A percentile compares a stretch with the other conserved stretches of the same genome.
Evolutionary conservation across 2,888 invertebrate genomes (phyloP).

Genomic region (Eristalinus aeneus): DNA sequence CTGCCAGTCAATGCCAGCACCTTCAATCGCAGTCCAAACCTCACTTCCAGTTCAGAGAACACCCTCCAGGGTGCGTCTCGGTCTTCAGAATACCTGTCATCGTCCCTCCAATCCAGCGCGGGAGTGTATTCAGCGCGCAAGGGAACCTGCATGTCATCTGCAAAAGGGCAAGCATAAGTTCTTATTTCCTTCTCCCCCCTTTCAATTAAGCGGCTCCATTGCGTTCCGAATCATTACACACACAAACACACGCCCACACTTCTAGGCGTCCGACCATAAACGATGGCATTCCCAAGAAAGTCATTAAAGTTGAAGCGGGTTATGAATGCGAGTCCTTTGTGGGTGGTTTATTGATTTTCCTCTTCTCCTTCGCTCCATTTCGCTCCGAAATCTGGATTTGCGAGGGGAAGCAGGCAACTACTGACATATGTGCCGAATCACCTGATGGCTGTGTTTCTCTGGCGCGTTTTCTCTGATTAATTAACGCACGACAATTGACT

Average conservation of each 20-base stretch:
- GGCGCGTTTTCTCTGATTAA: constrained; percentile 26
- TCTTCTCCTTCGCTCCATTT: not conserved
- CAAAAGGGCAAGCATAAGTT: constrained; percentile 20
- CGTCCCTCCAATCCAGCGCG: not conserved
- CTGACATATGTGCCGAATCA: constrained; percentile 34
- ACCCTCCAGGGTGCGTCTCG: too few relatives aligned
- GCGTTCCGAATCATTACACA: constrained; percentile 32
- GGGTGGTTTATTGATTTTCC: constrained; percentile 39
- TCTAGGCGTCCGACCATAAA: not conserved
- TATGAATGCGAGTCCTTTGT: constrained; percentile 29
- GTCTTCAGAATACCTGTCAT: not conserved
- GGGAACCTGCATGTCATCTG: constrained; percentile 16
- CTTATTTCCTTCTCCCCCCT: not conserved
- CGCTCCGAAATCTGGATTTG: not conserved
- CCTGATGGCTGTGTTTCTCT: constrained; percentile 1
- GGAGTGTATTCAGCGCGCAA: not conserved
- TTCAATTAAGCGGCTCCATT: constrained; percentile 40
- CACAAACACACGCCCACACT: not conserved
- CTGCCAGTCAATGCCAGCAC: too few relatives aligned
- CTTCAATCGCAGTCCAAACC: too few relatives aligned
- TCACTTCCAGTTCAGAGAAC: too few relatives aligned
- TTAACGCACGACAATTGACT: constrained; percentile 38
- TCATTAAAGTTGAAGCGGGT: constrained; percentile 42
- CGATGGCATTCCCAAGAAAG: constrained; percentile 34
- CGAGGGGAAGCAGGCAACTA: not conserved